A percentile compares a stretch with the other conserved stretches of the same genome.
Evolutionary conservation across 2,113 vertebrate species (phyloP).

Genomic region (rabbit (Oryctolagus cuniculus)): mOryCun1.1 NC_091434.1:98968001-98968500

Average conservation of each 20-base stretch:
- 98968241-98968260: conserved; percentile 91
- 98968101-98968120: conserved; percentile 89
- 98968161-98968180: conserved; percentile 90
- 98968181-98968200: conserved; percentile 92
- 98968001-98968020: conserved; percentile 80
- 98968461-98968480: conserved; percentile 92
- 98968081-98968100: conserved; percentile 91
- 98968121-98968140: conserved; percentile 91
- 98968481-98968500: conserved; percentile 91
- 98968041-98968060: conserved; percentile 60
- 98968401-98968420: conserved; percentile 90
- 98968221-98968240: conserved; percentile 91
- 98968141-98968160: conserved; percentile 91
- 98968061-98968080: conserved; percentile 89
- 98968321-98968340: conserved; percentile 90
- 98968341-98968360: conserved; percentile 92
- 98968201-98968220: conserved; percentile 91
- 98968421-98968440: conserved; percentile 97
- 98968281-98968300: conserved; percentile 92
- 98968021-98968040: conserved; percentile 71
- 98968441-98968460: conserved; percentile 92
- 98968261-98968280: conserved; percentile 92
- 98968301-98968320: conserved; percentile 91
- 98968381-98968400: conserved; percentile 93
- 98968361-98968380: conserved; percentile 93